Conservation (phyloP, 2,888 invertebrate genomes). For the Drepanosiphum platanoidis region DNA sequence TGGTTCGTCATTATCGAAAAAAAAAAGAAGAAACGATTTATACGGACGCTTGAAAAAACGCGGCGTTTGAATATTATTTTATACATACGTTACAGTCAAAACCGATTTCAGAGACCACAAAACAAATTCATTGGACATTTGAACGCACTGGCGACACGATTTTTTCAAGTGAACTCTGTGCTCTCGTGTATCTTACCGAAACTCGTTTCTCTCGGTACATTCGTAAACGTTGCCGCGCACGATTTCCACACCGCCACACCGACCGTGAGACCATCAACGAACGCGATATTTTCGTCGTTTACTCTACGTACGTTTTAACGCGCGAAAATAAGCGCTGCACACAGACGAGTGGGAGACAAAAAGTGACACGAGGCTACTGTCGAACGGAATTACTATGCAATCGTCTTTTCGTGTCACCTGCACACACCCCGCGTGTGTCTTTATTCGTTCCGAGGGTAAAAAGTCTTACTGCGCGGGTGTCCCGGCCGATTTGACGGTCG, state of each 20-base stretch:
- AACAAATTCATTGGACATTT: too few species aligned
- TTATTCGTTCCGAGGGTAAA: neutral
- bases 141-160: too few species aligned
- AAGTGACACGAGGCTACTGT: conserved; percentile 3
- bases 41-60: too few species aligned
- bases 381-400: neutral
- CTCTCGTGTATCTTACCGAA: too few species aligned
- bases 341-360: neutral
- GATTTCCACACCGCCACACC: neutral
- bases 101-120: too few species aligned
- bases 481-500: conserved; percentile 25
- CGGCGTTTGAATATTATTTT: too few species aligned
- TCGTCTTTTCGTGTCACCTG: neutral
- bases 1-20: too few species aligned
- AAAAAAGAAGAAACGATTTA: too few species aligned
- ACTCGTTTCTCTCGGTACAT: too few species aligned
- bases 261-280: neutral
- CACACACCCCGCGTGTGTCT: neutral
- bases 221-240: neutral
- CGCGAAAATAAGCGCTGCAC: neutral
- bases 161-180: too few species aligned
- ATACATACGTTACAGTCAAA: too few species aligned
- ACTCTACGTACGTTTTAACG: neutral
- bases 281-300: neutral
- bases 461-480: neutral